Evolutionary conservation across 2,888 invertebrate species (phyloP).

Genomic region (Archaeoteleia sp.): DNA sequence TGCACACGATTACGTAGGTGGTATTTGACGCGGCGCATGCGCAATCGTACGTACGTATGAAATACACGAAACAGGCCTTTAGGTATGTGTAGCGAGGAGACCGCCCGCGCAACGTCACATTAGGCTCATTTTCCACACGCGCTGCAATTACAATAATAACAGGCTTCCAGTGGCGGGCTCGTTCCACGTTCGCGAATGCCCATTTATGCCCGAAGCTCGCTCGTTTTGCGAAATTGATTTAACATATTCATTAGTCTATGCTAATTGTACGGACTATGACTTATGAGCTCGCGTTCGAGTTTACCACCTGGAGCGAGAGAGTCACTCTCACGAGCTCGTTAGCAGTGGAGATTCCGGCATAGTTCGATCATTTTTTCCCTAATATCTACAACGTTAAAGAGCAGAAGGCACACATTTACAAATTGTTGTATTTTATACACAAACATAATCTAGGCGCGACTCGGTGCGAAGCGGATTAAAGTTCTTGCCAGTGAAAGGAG

Average conservation of each 20-base stretch:
- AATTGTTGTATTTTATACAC: too few relatives aligned
- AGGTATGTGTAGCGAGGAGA: conserved; percentile 23
- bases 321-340: too few relatives aligned
- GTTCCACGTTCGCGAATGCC: conserved; percentile 57
- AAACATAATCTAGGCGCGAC: too few relatives aligned
- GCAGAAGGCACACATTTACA: too few relatives aligned
- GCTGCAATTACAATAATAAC: conserved; percentile 74
- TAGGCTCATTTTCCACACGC: conserved; percentile 73
- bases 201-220: conserved; percentile 60
- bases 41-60: conserved; percentile 36
- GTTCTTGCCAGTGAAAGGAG: too few relatives aligned
- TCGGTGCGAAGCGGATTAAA: too few relatives aligned
- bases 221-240: conserved; percentile 73
- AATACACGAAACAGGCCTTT: too few relatives aligned
- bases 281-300: conserved; percentile 37
- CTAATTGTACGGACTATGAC: conserved; percentile 62
- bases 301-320: conserved; percentile 6
- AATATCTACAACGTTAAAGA: too few relatives aligned
- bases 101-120: conserved; percentile 71
- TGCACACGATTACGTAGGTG: conserved; percentile 46
- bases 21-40: conserved; percentile 29
- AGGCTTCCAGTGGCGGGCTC: conserved; percentile 62
- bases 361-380: too few relatives aligned
- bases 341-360: too few relatives aligned
- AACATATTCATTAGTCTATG: conserved; percentile 74